These are phyloP conservation scores for Drosophila prosaltans DNA, from an alignment of 1,140 invertebrate genomes.

Conservation along the genomic window DNA sequence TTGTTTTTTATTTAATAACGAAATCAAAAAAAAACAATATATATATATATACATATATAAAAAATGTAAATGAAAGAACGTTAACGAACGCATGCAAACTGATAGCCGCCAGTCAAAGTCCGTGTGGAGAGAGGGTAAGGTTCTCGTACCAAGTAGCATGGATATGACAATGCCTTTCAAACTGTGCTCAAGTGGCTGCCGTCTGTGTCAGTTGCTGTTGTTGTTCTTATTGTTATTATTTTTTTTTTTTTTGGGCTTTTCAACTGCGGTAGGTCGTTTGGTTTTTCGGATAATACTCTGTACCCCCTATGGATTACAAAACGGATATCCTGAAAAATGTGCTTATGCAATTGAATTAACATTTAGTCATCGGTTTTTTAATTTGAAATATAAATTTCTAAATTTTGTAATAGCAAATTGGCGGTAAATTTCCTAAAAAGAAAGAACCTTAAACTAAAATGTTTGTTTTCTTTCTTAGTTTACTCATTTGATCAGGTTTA, in stretches of 20 bases:
- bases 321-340: no score
- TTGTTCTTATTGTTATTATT: not conserved
- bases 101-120: conserved; percentile 31
- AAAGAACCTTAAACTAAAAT: no score
- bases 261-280: conserved; percentile 10
- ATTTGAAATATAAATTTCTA: no score
- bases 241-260: not conserved
- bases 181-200: conserved; percentile 38
- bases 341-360: no score
- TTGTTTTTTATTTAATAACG: conserved; percentile 68
- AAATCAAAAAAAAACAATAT: conserved; percentile 9
- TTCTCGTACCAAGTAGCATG: not conserved
- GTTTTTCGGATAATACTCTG: not conserved
- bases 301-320: no score
- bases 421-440: no score
- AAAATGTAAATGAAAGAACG: conserved; percentile 46
- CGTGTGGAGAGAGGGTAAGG: not conserved
- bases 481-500: no score
- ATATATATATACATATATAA: conserved; percentile 3
- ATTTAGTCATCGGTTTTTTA: no score
- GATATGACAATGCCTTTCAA: conserved; percentile 53
- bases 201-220: not conserved
- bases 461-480: no score
- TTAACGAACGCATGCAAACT: conserved; percentile 43
- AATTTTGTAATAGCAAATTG: no score